These are phyloP conservation scores for Caenorhabditis wallacei DNA, from an alignment of 2,888 invertebrate genomes.

Conservation along the genomic window DNA sequence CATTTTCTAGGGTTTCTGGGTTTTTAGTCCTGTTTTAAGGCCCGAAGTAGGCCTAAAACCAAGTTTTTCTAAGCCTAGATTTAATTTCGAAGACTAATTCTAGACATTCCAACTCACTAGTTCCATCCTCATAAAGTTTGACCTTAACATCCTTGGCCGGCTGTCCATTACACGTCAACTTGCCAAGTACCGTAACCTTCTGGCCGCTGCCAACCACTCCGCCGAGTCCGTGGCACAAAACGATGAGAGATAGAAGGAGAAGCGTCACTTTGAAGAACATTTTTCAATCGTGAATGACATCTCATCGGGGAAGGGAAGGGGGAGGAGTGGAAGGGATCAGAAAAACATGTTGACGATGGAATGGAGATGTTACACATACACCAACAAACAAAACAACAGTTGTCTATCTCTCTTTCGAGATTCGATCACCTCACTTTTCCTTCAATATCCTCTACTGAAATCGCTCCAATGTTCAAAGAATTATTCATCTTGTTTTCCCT, in stretches of 20 bases:
- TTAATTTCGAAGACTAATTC: no score
- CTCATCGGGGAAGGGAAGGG: background rate
- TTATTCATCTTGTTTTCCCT: conserved; percentile 13
- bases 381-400: no score
- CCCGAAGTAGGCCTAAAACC: no score
- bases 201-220: conserved; percentile 47
- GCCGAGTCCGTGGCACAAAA: background rate
- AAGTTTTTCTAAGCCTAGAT: no score
- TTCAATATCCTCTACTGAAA: no score
- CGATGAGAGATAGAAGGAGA: background rate
- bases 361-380: background rate
- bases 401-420: no score
- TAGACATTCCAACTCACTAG: conserved; percentile 31
- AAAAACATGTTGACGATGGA: background rate
- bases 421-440: no score
- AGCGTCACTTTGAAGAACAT: conserved; percentile 10
- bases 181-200: conserved; percentile 48
- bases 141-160: conserved; percentile 42
- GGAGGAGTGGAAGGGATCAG: background rate
- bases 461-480: conserved; percentile 21
- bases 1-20: no score
- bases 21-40: no score
- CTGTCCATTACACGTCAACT: conserved; percentile 44
- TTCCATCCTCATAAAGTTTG: conserved; percentile 52
- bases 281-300: background rate